These are phyloP conservation scores for Lateolabrax maculatus DNA, from an alignment of 2,797 vertebrate species.

Conservation along the genomic window DNA sequence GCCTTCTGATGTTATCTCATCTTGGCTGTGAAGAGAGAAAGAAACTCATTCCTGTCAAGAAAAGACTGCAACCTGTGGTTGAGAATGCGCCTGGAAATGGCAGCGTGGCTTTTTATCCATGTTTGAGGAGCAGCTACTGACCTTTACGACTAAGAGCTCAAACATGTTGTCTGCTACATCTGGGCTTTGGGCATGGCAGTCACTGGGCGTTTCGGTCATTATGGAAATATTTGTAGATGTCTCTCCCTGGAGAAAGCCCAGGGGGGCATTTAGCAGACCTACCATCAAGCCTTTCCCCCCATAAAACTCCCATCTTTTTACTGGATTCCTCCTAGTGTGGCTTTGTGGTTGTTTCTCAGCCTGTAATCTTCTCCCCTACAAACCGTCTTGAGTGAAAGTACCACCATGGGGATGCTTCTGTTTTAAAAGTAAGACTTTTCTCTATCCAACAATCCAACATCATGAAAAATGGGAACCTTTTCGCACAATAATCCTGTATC, in stretches of 20 bases:
- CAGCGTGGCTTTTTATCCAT: slow-evolving; percentile 67
- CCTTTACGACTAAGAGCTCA: slow-evolving; percentile 80
- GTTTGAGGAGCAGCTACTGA: slow-evolving; percentile 74
- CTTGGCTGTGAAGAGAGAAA: slow-evolving; percentile 31
- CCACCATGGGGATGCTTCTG: slow-evolving; percentile 30
- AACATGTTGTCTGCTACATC: slow-evolving; percentile 75
- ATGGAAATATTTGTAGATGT: slow-evolving; percentile 77
- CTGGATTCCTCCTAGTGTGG: slow-evolving; percentile 36
- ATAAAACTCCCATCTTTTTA: slow-evolving; percentile 40
- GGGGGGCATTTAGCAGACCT: slow-evolving; percentile 62
- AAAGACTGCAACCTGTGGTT: slow-evolving; percentile 53
- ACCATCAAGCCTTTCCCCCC: slow-evolving; percentile 47
- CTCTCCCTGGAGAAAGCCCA: slow-evolving; percentile 56
- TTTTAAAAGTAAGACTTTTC: slow-evolving; percentile 13
- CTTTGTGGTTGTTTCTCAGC: slow-evolving; percentile 43
- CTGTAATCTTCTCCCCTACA: slow-evolving; percentile 50
- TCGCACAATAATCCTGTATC: neutral
- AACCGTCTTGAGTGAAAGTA: slow-evolving; percentile 42
- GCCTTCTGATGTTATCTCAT: slow-evolving; percentile 26
- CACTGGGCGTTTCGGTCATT: slow-evolving; percentile 63
- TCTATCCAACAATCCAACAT: neutral
- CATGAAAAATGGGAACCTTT: neutral
- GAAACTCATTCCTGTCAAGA: slow-evolving; percentile 53
- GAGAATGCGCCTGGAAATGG: slow-evolving; percentile 65
- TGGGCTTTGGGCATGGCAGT: slow-evolving; percentile 64